A percentile compares a stretch with the other conserved stretches of the same genome.
phyloP scores from a whole-genome alignment of 2,113 vertebrate species.

The Rhodinocichla rosea region DNA sequence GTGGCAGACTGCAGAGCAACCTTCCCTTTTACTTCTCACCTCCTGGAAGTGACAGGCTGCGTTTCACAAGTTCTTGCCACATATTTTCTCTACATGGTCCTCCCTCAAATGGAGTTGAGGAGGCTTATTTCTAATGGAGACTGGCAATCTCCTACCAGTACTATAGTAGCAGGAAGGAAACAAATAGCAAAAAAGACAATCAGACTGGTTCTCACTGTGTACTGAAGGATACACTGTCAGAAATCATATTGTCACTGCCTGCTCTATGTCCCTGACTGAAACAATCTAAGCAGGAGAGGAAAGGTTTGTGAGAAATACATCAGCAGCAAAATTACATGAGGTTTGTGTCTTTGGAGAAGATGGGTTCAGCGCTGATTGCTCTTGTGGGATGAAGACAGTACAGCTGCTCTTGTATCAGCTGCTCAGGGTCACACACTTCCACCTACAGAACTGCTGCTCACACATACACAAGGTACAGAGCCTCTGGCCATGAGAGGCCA shows the following conservation, averaged over 20 bases:
- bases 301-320: neutral
- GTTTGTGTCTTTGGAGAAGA: neutral
- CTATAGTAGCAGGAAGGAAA: neutral
- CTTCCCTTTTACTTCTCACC: neutral
- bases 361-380: neutral
- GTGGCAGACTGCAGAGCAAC: neutral
- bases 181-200: neutral
- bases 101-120: neutral
- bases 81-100: neutral
- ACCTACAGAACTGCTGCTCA: neutral
- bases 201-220: neutral
- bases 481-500: neutral
- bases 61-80: neutral
- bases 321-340: neutral
- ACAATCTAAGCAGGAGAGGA: neutral
- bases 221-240: neutral
- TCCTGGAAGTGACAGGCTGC: neutral
- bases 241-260: neutral
- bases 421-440: neutral
- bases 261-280: neutral
- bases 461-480: accelerated
- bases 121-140: neutral
- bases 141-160: neutral
- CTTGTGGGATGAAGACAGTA: neutral
- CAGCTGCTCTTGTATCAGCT: neutral